These are phyloP conservation scores for Halcyon senegalensis DNA, from an alignment of 2,113 vertebrate species.

Conservation along the genomic window DNA sequence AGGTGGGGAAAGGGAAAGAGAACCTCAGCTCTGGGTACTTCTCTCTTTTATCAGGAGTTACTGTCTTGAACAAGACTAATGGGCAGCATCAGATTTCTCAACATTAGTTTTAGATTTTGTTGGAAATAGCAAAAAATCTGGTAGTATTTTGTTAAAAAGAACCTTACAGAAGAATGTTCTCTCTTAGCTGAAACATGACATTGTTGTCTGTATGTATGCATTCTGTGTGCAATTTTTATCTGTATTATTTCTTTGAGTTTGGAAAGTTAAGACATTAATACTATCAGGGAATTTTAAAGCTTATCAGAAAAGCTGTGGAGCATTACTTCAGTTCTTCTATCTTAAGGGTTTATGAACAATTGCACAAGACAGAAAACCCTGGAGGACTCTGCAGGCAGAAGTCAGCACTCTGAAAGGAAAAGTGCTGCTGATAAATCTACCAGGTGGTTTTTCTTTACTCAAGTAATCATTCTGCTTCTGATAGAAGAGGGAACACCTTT, in stretches of 20 bases:
- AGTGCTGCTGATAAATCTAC: not conserved
- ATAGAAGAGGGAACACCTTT: not conserved
- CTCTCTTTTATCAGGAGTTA: not conserved
- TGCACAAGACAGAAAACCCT: not conserved
- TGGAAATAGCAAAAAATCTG: not conserved
- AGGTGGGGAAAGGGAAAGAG: not conserved
- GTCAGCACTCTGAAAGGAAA: not conserved
- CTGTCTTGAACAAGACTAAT: not conserved
- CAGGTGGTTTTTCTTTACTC: not conserved
- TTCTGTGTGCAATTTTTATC: not conserved
- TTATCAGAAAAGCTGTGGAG: constrained; percentile 11
- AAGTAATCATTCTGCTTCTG: not conserved
- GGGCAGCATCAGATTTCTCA: not conserved
- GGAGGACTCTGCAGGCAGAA: not conserved
- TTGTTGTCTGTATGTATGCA: not conserved
- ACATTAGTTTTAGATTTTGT: not conserved
- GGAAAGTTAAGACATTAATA: not conserved
- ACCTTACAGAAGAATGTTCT: not conserved
- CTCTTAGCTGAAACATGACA: not conserved
- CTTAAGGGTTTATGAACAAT: not conserved
- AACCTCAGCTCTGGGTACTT: not conserved
- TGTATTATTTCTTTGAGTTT: not conserved
- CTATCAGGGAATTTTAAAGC: not conserved
- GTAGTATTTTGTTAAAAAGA: not conserved
- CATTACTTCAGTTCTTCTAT: not conserved